These are phyloP conservation scores for Bradysia coprophila DNA, from an alignment of 1,140 invertebrate species.

Conservation along the genomic window DNA sequence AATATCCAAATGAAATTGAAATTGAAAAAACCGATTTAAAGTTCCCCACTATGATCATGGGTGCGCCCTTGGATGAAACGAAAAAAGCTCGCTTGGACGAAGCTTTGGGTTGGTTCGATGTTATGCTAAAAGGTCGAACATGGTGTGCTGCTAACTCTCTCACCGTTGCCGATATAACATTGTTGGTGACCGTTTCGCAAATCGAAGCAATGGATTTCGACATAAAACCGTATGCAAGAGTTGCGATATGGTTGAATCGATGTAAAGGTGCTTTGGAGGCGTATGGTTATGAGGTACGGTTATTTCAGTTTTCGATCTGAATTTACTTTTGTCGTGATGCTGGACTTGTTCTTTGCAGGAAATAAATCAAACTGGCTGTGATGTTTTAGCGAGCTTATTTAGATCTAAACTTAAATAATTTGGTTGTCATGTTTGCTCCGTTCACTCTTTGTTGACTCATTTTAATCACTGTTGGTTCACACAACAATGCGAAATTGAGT, in stretches of 20 bases:
- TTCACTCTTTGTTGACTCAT: no score
- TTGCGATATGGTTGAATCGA: slow-evolving; percentile 14
- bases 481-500: no score
- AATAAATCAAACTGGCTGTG: slow-evolving; percentile 18
- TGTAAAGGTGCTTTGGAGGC: slow-evolving; percentile 18
- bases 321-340: not conserved
- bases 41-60: slow-evolving; percentile 28
- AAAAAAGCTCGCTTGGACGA: slow-evolving; percentile 30
- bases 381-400: slow-evolving; percentile 19
- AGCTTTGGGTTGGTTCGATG: slow-evolving; percentile 17
- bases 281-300: slow-evolving; percentile 14
- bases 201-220: slow-evolving; percentile 19
- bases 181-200: slow-evolving; percentile 24
- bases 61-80: slow-evolving; percentile 16
- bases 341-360: slow-evolving; percentile 9
- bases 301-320: not conserved
- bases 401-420: slow-evolving; percentile 19
- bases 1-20: no score
- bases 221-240: slow-evolving; percentile 11
- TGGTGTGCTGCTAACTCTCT: slow-evolving; percentile 22
- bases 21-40: not conserved
- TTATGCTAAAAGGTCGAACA: slow-evolving; percentile 14
- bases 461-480: no score
- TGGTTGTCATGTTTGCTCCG: no score
- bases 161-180: slow-evolving; percentile 34